Base-by-base conservation (phyloP, 2,888 invertebrate genomes). In the Timema cristinae region DNA sequence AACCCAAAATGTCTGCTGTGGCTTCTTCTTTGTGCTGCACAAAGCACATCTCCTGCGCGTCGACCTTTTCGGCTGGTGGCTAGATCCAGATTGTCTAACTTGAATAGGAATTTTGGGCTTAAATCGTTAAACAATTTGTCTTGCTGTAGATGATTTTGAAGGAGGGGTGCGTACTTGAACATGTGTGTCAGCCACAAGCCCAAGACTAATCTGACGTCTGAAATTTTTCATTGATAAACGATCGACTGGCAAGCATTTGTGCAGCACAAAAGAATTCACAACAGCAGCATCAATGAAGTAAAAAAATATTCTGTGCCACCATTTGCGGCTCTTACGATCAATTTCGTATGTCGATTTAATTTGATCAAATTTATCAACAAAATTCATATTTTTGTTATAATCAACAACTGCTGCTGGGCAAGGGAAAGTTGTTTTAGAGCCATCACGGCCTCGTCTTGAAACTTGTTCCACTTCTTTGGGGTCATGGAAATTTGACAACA, bases 311-410 rank as follows among this genome's bases (percentile, higher is more conserved):
- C 76, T 61, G 70, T 77, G 77, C 76, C 79, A 80, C 79, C 79
- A 79, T 76, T 80, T 80, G 72, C 75, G 76, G 32, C 76, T 77
- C 75, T 79, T 79, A 54, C 78, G 67, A 69, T 79, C 75, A 48
- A 78, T 75, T 68, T 78, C 77, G 73, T 80, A 80, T 15, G 72
- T 59, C 13, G 75, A 72, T 75, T 77, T 78, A n/a, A 77, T 68
- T 77, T 76, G 76, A 69, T 80, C 79, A 50, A 76, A 74, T 73
- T 79, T 78, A 75, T 81, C 79, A 7, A 80, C 79, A 72, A 74
- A 76, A 15, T 78, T 78, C 79, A 80, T 80, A 73, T 79, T 73
- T 13, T 50, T 71, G 72, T 78, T 79, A 70, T 78, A 79, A 71
- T 79, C 74, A 50, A 74, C 75, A 13, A 79, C 74, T 54, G 78